Evolutionary conservation across 2,888 invertebrate genomes (phyloP).

Genomic region (Chymomyza procnemis): DNA sequence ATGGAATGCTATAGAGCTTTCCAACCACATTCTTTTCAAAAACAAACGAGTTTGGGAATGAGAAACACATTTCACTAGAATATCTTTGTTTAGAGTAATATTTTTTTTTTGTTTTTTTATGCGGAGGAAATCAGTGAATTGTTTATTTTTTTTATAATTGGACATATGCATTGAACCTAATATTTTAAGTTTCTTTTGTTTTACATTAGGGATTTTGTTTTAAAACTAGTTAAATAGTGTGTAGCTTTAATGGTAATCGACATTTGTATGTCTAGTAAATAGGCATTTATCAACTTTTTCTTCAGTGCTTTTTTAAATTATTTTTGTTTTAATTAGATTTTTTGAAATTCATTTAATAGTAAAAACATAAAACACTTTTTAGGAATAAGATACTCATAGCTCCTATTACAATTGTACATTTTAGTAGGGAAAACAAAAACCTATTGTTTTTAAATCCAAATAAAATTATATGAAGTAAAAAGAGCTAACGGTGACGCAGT

Average conservation of each 20-base stretch:
- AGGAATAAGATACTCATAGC: neutral
- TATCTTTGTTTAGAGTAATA: too few species aligned
- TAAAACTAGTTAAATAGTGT: conserved; percentile 42
- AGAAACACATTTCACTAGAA: too few species aligned
- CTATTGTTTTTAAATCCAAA: neutral
- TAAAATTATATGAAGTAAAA: too few species aligned
- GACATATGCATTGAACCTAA: neutral
- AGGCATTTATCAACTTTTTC: conserved; percentile 24
- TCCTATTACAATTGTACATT: neutral
- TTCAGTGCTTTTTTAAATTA: neutral
- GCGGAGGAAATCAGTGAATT: neutral
- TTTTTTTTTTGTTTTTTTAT: too few species aligned
- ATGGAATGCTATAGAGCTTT: too few species aligned
- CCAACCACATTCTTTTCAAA: too few species aligned
- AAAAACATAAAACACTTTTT: neutral
- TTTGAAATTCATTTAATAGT: neutral
- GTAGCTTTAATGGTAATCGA: conserved; percentile 26
- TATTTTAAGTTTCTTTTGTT: conserved; percentile 12
- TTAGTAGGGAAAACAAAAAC: too few species aligned
- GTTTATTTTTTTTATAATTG: neutral
- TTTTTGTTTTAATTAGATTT: too few species aligned
- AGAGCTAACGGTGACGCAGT: too few species aligned
- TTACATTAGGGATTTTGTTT: conserved; percentile 17
- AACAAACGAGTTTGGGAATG: too few species aligned
- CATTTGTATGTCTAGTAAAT: conserved; percentile 31